These are phyloP conservation scores for Spilarctia lutea DNA, from an alignment of 2,888 invertebrate genomes.

Conservation along the genomic window DNA sequence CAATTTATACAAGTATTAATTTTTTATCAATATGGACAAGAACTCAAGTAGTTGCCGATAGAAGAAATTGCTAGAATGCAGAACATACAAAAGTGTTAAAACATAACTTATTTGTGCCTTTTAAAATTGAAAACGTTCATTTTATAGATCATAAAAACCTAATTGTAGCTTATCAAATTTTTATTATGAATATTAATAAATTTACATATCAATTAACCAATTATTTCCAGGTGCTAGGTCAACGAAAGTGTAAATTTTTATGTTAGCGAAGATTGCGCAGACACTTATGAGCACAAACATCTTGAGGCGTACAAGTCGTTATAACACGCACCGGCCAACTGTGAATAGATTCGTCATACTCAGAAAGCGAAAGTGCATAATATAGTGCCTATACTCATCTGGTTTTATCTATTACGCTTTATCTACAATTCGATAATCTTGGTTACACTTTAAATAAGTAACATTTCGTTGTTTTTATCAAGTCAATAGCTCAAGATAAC, in stretches of 20 bases:
- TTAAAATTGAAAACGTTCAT: not conserved
- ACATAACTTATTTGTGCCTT: no score
- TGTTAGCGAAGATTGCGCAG: constrained; percentile 10
- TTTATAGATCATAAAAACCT: not conserved
- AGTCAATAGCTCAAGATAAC: constrained; percentile 15
- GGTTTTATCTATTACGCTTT: constrained; percentile 24
- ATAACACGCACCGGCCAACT: constrained; percentile 30
- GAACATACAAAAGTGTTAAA: no score
- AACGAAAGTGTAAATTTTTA: constrained; percentile 45
- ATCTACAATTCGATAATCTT: not conserved
- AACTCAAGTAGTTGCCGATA: no score
- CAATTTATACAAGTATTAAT: no score
- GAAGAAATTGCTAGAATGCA: no score
- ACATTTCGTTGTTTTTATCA: not conserved
- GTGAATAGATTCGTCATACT: constrained; percentile 50
- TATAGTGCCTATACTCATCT: constrained; percentile 25
- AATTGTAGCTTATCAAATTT: constrained; percentile 16
- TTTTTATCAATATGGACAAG: no score
- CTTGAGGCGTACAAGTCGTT: constrained; percentile 22
- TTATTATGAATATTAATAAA: constrained; percentile 12
- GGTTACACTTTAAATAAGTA: not conserved
- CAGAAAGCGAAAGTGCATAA: constrained; percentile 46
- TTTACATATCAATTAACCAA: constrained; percentile 26
- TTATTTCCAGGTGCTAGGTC: constrained; percentile 40
- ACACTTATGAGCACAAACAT: constrained; percentile 12